phyloP scores from a whole-genome alignment of 2,888 invertebrate species.

The Arge pagana region DNA sequence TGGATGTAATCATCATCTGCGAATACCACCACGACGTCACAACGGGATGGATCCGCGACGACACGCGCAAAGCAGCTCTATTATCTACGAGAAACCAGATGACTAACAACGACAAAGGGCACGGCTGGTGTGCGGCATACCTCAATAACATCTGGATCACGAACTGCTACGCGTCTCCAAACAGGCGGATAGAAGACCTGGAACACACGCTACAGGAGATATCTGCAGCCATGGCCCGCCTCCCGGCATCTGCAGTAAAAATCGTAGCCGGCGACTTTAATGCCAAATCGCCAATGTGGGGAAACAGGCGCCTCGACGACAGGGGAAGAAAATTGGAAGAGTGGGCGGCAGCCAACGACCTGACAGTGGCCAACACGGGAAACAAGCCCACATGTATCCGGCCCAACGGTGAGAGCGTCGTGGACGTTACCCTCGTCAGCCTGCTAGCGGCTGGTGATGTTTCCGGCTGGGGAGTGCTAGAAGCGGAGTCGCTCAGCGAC shows the following conservation, averaged over 20 bases:
- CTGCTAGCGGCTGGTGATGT: not conserved
- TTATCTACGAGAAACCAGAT: no score
- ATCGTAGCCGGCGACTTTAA: no score
- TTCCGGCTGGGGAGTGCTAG: constrained; percentile 7
- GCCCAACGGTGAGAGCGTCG: not conserved
- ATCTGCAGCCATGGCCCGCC: no score
- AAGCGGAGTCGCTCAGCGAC: constrained; percentile 25
- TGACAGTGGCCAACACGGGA: constrained; percentile 18
- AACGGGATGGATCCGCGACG: constrained; percentile 21
- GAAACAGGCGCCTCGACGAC: constrained; percentile 6
- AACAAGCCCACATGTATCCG: constrained; percentile 6
- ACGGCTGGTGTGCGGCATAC: constrained; percentile 20
- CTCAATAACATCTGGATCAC: constrained; percentile 7
- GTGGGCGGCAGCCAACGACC: constrained; percentile 17
- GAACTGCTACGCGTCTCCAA: constrained; percentile 24
- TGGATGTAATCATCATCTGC: constrained; percentile 26
- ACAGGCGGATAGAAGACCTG: constrained; percentile 13
- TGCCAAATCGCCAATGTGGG: constrained; percentile 20
- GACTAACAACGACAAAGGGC: constrained; percentile 4
- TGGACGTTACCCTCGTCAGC: not conserved
- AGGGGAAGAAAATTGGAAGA: constrained; percentile 23
- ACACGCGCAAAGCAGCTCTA: constrained; percentile 22
- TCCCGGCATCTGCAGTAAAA: no score
- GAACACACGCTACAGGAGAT: no score
- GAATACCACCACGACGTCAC: constrained; percentile 28